Evolutionary conservation across 2,888 invertebrate genomes (phyloP), one percentile per base, ranked within the genome.

Genomic region (Drosophila aldrichi): DNA sequence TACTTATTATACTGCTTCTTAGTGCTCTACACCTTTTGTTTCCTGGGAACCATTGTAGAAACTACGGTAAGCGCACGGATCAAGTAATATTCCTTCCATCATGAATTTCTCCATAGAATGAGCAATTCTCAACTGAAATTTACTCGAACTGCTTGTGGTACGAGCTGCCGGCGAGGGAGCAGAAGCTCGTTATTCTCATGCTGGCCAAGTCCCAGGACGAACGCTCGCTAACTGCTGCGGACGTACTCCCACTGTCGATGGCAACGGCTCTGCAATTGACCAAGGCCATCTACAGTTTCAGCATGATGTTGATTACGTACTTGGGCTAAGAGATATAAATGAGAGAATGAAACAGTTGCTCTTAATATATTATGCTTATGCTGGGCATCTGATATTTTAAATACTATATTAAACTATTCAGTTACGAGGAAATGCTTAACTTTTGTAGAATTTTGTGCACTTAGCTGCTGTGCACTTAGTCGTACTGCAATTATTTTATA

Each of bases 131-230:
- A 9, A 40, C 48, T 14, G 55, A 48, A 8, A 77, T 88, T 8
- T 89, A 89, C 54, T 54, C 75, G 0, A 70, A 74, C 40, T 88
- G 75, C n/a, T 34, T 82, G 22, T 89, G 90, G 90, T 89, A 89
- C 48, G 70, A 77, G 16, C 38, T 89, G 56, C 70, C 85, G 0
- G 41, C 61, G 6, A 36, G 29, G 9, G 80, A 89, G 38, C 85
- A 85, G 46, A 86, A 81, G 44, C 72, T 85, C 46, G 16, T 89
- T 8, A 62, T 82, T 10, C 65, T 77, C 1, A 89, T 89, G 87
- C 29, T 89, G 56, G 65, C 78, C 29, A 78, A 82, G 40, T 61
- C 90, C 0, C 90, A 88, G 25, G 75, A 74, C 10, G 70, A 78
- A 25, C 7, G 38, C 2, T 59, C 68, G 0, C 25, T 89, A 18